Percentiles rank a stretch among this genome's conserved stretches.
These are phyloP conservation scores for Octomys mimax DNA, from an alignment of 2,797 vertebrate genomes.

Conservation along the genomic window DNA sequence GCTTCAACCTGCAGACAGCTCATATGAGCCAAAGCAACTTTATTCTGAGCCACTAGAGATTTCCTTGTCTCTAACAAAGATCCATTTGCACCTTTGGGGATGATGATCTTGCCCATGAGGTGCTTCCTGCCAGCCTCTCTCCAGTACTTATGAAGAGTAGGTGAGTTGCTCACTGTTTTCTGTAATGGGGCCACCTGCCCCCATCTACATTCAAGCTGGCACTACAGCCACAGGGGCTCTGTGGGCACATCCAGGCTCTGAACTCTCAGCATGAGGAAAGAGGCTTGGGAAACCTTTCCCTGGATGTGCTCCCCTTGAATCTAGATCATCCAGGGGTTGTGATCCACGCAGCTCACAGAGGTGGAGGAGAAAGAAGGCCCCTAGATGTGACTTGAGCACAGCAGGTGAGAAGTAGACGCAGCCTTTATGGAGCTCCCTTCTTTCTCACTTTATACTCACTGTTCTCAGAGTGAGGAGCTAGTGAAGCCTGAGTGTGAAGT, in stretches of 20 bases:
- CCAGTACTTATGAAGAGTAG: neutral
- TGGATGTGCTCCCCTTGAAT: neutral
- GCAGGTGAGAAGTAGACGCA: neutral
- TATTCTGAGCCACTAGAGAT: neutral
- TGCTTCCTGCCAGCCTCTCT: neutral
- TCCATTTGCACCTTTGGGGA: neutral
- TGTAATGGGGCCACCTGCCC: neutral
- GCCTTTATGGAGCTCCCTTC: neutral
- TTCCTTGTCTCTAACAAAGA: neutral
- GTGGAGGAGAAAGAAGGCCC: neutral
- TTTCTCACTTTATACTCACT: neutral
- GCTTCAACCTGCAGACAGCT: neutral
- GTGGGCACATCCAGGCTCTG: neutral
- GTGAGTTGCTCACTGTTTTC: rapidly evolving
- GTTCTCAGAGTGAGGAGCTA: neutral
- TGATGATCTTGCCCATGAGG: neutral
- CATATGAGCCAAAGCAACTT: neutral
- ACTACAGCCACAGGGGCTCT: rapidly evolving
- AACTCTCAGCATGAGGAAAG: neutral
- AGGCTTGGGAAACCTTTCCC: neutral
- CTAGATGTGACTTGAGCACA: rapidly evolving
- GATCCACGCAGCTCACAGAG: neutral
- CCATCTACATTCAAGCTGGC: neutral
- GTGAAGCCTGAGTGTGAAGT: neutral
- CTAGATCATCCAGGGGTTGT: neutral